Evolutionary conservation across 2,797 vertebrate species (phyloP), one percentile per base, ranked within the genome.

Genomic region (Vultur gryphus): DNA sequence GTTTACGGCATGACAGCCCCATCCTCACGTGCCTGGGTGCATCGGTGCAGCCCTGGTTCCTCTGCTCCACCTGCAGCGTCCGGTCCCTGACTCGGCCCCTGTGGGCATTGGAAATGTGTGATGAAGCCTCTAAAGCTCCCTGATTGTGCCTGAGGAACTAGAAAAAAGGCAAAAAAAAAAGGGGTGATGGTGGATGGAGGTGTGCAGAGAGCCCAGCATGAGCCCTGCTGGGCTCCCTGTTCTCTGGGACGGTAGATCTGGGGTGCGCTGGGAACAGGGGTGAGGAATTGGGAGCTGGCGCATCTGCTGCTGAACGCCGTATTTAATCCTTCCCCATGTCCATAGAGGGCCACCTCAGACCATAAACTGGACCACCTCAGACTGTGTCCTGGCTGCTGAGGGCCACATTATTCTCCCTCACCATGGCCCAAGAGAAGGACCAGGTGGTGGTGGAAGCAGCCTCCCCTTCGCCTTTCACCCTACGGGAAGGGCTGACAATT

Each of bases 101-200:
- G 29, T 3, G 37, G 29, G 37, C 16, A 9, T 25, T 35, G 66
- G 35, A 41, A 78, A 37, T 12, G 48, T 44, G 51, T 0, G 0
- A 11, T 20, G 48, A 44, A 61, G 55, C 29, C 14, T 67, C 59
- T 28, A 12, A 31, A 62, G 43, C 4, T 13, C 21, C 26, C 7
- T 24, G 5, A 5, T 19, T 72, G 8, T 51, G 16, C 48, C 65
- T 61, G 43, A 62, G n/a, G 35, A 48, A 41, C 31, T 43, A 44
- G 41, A 39, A 35, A 29, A 67, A 37, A 10, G 3, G 2, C 0
- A 0, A 1, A 13, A 24, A 21, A 43, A 26, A 11, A 51, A 35
- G 13, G 7, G 7, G 28, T 13, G 64, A 18, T 29, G 35, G 29
- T 39, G 41, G 58, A 7, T 31, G 52, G 24, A 61, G 46, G 46